phyloP scores from a whole-genome alignment of 2,888 invertebrate species.

The Ellobium chinense region DNA sequence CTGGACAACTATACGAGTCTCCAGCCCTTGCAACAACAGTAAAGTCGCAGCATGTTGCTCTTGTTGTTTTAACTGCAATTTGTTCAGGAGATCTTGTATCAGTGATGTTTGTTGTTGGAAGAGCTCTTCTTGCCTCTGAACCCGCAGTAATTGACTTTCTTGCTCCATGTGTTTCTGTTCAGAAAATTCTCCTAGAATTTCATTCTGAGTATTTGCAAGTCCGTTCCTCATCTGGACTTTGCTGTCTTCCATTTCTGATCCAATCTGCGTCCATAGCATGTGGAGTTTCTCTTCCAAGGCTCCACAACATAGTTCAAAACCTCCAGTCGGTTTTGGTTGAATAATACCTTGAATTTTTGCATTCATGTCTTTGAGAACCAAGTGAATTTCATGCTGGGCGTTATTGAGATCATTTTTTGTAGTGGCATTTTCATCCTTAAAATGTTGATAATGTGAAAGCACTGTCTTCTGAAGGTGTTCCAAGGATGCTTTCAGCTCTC shows the following conservation, averaged over 20 bases:
- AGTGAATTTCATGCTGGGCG: not conserved
- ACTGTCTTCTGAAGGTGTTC: not conserved
- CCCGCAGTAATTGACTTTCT: not conserved
- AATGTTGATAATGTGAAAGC: not conserved
- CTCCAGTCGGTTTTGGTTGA: not conserved
- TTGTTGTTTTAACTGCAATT: not conserved
- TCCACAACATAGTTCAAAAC: not conserved
- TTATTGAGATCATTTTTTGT: not conserved
- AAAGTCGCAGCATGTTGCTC: not conserved
- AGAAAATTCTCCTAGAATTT: not conserved
- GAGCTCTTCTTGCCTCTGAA: not conserved
- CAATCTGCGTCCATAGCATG: not conserved
- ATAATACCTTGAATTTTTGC: not conserved
- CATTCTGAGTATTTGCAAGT: not conserved
- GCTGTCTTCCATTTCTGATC: not conserved
- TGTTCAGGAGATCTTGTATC: not conserved
- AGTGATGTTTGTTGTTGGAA: not conserved
- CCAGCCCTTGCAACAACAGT: not conserved
- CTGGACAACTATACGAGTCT: not conserved
- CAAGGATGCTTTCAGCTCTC: not conserved
- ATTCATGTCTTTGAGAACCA: not conserved
- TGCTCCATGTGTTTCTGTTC: not conserved
- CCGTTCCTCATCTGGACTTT: not conserved
- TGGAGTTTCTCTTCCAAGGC: not conserved
- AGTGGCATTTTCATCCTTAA: not conserved